Percentiles rank a stretch among this genome's conserved stretches.
phyloP scores from a whole-genome alignment of 2,888 invertebrate species.

The Diplazon laetatorius region DNA sequence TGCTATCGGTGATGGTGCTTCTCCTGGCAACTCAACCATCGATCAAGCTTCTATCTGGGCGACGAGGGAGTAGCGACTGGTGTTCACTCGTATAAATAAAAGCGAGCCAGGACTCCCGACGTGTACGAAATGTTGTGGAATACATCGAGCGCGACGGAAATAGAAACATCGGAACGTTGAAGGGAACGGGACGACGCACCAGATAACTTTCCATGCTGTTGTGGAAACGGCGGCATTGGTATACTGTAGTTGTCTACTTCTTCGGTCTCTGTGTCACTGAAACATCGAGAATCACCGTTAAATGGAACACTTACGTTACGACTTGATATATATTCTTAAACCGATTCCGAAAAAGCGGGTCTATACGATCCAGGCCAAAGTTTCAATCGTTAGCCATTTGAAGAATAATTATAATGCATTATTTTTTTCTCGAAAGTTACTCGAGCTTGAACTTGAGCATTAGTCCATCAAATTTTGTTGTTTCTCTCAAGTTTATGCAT shows the following conservation, averaged over 20 bases:
- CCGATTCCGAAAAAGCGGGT: too few relatives aligned
- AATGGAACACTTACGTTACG: too few relatives aligned
- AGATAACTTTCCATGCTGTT: slow-evolving; percentile 20
- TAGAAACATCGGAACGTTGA: slow-evolving; percentile 18
- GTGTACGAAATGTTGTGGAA: slow-evolving; percentile 51
- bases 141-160: slow-evolving; percentile 34
- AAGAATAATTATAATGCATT: too few relatives aligned
- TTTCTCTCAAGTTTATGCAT: too few relatives aligned
- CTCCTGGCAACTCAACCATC: slow-evolving; percentile 59
- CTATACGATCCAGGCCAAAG: too few relatives aligned
- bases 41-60: slow-evolving; percentile 64
- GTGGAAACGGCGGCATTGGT: slow-evolving; percentile 30
- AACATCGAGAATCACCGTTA: slow-evolving; percentile 11
- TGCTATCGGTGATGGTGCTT: slow-evolving; percentile 5
- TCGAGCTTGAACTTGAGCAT: too few relatives aligned
- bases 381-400: too few relatives aligned
- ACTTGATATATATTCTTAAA: too few relatives aligned
- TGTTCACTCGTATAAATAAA: slow-evolving; percentile 55
- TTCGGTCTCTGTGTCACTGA: background rate
- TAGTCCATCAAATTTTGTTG: too few relatives aligned
- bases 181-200: slow-evolving; percentile 13
- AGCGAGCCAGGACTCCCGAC: slow-evolving; percentile 29
- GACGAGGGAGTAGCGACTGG: slow-evolving; percentile 29
- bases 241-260: slow-evolving; percentile 7
- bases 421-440: too few relatives aligned